Evolutionary conservation across 2,888 invertebrate genomes (phyloP).

Genomic region (Drosophila incognita): DNA sequence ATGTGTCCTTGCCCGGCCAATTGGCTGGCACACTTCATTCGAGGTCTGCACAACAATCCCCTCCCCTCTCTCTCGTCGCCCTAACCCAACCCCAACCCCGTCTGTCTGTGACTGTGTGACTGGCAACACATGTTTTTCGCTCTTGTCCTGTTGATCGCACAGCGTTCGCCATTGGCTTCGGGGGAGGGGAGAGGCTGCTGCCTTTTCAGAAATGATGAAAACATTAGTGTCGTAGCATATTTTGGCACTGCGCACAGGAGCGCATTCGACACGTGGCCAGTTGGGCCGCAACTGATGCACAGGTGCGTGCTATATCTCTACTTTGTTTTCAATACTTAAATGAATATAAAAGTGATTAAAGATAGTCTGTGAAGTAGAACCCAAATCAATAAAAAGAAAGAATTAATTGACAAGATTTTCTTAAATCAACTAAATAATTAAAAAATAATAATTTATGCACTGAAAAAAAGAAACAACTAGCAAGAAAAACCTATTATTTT

Average conservation of each 20-base stretch:
- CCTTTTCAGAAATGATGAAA: conserved; percentile 62
- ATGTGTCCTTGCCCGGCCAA: conserved; percentile 18
- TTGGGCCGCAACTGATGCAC: conserved; percentile 8
- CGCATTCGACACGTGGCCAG: conserved; percentile 19
- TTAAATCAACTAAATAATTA: background rate
- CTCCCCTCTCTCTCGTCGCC: conserved; percentile 2
- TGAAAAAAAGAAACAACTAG: too few relatives aligned
- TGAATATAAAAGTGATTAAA: background rate
- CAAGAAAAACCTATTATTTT: too few relatives aligned
- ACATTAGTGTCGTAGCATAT: conserved; percentile 75
- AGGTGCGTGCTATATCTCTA: background rate
- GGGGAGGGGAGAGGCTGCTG: conserved; percentile 36
- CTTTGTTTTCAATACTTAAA: background rate
- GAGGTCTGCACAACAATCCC: conserved; percentile 16
- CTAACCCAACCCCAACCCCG: conserved; percentile 25
- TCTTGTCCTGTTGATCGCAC: conserved; percentile 81
- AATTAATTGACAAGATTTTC: background rate
- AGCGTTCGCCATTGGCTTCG: conserved; percentile 21
- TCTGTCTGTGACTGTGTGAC: conserved; percentile 79
- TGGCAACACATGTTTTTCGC: conserved; percentile 84
- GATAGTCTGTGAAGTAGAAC: background rate
- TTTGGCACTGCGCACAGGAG: conserved; percentile 56
- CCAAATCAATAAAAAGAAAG: background rate
- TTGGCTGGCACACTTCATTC: conserved; percentile 35
- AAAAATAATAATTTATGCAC: too few relatives aligned